Evolutionary conservation across 2,113 vertebrate species (phyloP).

Genomic region (Pithys albifrons): DNA sequence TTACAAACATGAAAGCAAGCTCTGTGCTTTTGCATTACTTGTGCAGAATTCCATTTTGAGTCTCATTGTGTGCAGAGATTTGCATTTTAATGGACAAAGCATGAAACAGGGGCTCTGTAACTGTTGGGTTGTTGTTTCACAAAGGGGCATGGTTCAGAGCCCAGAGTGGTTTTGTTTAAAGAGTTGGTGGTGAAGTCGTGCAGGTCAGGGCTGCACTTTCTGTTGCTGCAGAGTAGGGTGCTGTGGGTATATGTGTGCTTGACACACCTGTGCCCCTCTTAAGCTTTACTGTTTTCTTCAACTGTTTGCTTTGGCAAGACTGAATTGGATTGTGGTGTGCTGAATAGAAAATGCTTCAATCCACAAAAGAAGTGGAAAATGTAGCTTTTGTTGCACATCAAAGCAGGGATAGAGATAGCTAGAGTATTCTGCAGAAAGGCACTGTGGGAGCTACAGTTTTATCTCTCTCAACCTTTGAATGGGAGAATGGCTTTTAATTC

Average conservation of each 20-base stretch:
- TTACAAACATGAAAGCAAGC: background rate
- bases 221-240: background rate
- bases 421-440: background rate
- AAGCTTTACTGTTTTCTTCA: background rate
- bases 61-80: constrained; percentile 2
- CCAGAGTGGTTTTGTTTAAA: background rate
- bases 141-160: background rate
- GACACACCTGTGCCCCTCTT: background rate
- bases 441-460: background rate
- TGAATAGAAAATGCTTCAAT: background rate
- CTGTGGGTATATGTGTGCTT: background rate
- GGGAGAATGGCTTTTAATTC: background rate
- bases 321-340: background rate
- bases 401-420: background rate
- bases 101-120: background rate
- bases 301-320: background rate
- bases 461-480: background rate
- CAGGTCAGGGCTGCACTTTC: background rate
- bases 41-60: background rate
- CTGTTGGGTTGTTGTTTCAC: background rate
- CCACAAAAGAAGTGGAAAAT: background rate
- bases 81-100: background rate
- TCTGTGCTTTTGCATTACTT: background rate
- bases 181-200: background rate
- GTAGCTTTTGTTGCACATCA: background rate